Evolutionary conservation across 2,888 invertebrate species (phyloP).

Genomic region (Chironomus tentans): DNA sequence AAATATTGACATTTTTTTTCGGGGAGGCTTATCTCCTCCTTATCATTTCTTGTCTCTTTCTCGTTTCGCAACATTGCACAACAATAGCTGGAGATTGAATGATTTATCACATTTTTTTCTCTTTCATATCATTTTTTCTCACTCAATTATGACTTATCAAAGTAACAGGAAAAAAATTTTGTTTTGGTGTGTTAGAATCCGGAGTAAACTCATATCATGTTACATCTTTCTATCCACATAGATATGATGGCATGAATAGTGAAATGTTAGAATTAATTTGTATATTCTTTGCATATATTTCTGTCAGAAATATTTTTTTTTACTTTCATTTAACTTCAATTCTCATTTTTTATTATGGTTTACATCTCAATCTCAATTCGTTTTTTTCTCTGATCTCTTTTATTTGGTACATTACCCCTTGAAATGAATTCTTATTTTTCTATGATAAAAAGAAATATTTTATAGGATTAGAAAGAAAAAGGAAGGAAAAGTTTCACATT

Average conservation of each 20-base stretch:
- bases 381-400: background rate
- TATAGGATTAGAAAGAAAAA: too few relatives aligned
- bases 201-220: background rate
- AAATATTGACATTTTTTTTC: background rate
- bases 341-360: background rate
- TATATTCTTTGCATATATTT: background rate
- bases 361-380: background rate
- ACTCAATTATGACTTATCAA: conserved; percentile 22
- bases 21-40: background rate
- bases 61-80: conserved; percentile 10
- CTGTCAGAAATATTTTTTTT: background rate
- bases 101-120: conserved; percentile 23
- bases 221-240: background rate
- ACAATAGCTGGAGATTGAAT: background rate
- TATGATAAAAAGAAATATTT: too few relatives aligned
- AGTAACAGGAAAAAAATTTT: background rate
- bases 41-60: background rate
- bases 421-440: too few relatives aligned
- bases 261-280: background rate
- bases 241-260: background rate
- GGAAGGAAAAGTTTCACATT: too few relatives aligned
- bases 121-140: background rate
- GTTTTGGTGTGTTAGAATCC: background rate
- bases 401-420: background rate
- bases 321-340: background rate